phyloP scores from a whole-genome alignment of 1,140 invertebrate species.

The Lepidotrigona ventralis region DNA sequence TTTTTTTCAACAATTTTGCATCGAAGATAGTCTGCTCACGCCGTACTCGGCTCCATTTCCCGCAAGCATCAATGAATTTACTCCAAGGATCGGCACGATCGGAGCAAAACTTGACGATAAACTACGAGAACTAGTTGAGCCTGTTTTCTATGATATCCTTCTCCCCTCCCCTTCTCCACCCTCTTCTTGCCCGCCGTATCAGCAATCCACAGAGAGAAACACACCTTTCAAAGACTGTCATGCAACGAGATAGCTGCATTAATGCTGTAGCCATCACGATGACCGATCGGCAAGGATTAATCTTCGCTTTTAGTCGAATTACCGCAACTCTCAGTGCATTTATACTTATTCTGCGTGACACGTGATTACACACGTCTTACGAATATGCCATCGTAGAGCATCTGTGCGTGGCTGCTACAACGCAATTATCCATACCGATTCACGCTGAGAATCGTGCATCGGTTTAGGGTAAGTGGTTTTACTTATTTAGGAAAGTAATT shows the following conservation, averaged over 20 bases:
- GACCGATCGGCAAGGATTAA: conserved; percentile 54
- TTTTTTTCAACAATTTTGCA: conserved; percentile 5
- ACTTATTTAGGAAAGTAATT: too few relatives aligned
- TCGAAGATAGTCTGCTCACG: conserved; percentile 3
- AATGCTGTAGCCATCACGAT: conserved; percentile 45
- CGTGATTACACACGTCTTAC: conserved; percentile 40
- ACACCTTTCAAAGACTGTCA: conserved; percentile 59
- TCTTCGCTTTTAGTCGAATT: conserved; percentile 46
- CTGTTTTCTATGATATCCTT: conserved; percentile 50
- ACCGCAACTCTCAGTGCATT: conserved; percentile 30
- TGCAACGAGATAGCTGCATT: conserved; percentile 59
- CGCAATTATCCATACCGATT: not conserved
- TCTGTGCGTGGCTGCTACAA: not conserved
- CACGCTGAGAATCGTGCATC: too few relatives aligned
- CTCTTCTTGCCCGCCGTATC: not conserved
- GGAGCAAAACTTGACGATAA: conserved; percentile 19
- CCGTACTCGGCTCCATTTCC: conserved; percentile 5
- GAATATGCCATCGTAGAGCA: conserved; percentile 9
- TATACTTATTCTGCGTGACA: conserved; percentile 39
- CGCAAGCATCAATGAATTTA: conserved; percentile 37
- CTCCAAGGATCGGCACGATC: not conserved
- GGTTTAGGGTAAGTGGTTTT: too few relatives aligned
- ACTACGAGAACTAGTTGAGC: conserved; percentile 55
- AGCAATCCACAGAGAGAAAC: conserved; percentile 25
- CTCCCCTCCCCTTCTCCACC: not conserved